Conservation (phyloP, 2,113 vertebrate genomes). For the Canis aureus region DNA sequence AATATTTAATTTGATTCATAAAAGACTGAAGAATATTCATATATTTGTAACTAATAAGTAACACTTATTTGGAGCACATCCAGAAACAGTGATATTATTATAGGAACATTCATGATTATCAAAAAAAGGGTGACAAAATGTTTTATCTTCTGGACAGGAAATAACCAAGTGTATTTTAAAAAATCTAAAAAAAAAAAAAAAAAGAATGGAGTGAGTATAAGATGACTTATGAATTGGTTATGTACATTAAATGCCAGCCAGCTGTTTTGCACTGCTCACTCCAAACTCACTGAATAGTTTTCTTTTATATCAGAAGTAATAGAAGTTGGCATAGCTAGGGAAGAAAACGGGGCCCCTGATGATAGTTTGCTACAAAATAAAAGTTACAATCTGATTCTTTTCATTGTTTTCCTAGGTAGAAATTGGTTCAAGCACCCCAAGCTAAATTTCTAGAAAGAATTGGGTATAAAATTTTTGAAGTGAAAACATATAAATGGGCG, state of each 20-base stretch:
- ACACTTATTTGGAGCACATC: not conserved
- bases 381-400: slow-evolving; percentile 37
- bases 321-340: not conserved
- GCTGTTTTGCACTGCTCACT: not conserved
- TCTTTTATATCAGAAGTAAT: slow-evolving; percentile 55
- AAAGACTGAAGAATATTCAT: not conserved
- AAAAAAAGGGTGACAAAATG: not conserved
- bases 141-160: not conserved
- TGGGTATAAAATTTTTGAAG: not conserved
- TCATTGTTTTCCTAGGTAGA: slow-evolving; percentile 55
- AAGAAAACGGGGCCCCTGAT: slow-evolving; percentile 20
- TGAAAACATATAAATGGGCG: not conserved
- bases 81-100: not conserved
- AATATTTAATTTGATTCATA: not conserved
- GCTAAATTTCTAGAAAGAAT: slow-evolving; percentile 28
- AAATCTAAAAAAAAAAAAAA: too few species aligned
- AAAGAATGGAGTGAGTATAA: not conserved
- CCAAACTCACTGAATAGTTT: slow-evolving; percentile 57
- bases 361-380: slow-evolving; percentile 15
- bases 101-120: not conserved
- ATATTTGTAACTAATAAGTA: not conserved
- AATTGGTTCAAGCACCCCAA: slow-evolving; percentile 5
- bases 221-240: slow-evolving; percentile 50
- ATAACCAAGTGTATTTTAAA: not conserved
- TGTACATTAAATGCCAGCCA: slow-evolving; percentile 34